These are phyloP conservation scores for Oncorhynchus gorbuscha DNA, from an alignment of 2,113 vertebrate genomes.

Conservation along the genomic window DNA sequence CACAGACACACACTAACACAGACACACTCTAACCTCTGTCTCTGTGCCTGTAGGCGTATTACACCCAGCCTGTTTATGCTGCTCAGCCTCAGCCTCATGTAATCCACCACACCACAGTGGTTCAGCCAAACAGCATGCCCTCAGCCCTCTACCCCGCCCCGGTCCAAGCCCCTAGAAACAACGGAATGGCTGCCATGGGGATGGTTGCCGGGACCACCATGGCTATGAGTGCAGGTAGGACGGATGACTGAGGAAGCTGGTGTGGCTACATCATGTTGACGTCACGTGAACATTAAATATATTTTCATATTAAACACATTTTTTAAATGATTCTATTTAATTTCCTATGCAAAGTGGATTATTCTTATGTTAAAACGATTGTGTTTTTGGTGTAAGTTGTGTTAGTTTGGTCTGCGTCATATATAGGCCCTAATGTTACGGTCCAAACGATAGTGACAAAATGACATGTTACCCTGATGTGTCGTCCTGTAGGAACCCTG, in stretches of 20 bases:
- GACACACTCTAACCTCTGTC: background rate
- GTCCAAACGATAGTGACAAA: too few species aligned
- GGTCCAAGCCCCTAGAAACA: constrained; percentile 87
- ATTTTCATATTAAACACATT: too few species aligned
- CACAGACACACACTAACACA: background rate
- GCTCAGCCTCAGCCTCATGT: constrained; percentile 98
- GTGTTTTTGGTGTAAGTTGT: too few species aligned
- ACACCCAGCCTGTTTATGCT: constrained; percentile 95
- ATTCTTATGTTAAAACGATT: too few species aligned
- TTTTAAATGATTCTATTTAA: too few species aligned
- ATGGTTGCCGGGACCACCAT: constrained; percentile 99
- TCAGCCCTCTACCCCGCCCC: constrained; percentile 94
- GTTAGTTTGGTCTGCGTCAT: too few species aligned
- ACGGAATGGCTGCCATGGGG: constrained; percentile 92
- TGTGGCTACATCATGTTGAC: too few species aligned
- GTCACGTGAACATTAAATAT: too few species aligned
- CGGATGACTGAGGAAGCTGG: background rate
- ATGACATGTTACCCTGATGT: background rate
- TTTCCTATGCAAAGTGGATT: too few species aligned
- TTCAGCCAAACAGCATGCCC: constrained; percentile 98
- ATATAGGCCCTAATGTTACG: too few species aligned
- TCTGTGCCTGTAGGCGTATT: constrained; percentile 73
- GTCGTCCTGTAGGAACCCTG: constrained; percentile 83
- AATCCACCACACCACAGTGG: constrained; percentile 99
- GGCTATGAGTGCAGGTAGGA: constrained; percentile 97